Evolutionary conservation across 2,888 invertebrate species (phyloP).

Genomic region (Aplocera efformata): DNA sequence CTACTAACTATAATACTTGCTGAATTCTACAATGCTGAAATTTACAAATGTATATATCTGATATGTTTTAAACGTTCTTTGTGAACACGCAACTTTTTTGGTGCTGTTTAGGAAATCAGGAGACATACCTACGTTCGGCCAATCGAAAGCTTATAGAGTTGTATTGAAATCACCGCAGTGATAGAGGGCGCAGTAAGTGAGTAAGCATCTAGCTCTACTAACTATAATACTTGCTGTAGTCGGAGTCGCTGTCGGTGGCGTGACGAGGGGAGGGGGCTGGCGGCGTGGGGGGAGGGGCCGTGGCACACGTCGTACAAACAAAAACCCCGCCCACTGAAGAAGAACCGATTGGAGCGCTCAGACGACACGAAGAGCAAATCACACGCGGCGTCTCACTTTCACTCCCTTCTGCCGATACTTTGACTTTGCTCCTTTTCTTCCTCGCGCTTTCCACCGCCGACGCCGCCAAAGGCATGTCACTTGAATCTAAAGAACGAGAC

Average conservation of each 20-base stretch:
- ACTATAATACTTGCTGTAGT: slow-evolving; percentile 81
- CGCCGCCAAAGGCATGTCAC: slow-evolving; percentile 84
- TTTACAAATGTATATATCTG: too few species aligned
- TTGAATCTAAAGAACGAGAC: slow-evolving; percentile 92
- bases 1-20: slow-evolving; percentile 75
- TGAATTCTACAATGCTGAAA: too few species aligned
- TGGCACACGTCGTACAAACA: slow-evolving; percentile 43
- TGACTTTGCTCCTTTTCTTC: slow-evolving; percentile 17
- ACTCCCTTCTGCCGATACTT: slow-evolving; percentile 13
- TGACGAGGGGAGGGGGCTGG: slow-evolving; percentile 29
- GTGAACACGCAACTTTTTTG: too few species aligned
- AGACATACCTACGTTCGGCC: too few species aligned
- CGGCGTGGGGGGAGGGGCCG: slow-evolving; percentile 29
- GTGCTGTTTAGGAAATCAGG: too few species aligned
- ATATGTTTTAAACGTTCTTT: too few species aligned
- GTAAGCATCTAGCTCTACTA: slow-evolving; percentile 75
- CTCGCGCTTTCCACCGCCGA: slow-evolving; percentile 52
- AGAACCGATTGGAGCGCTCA: slow-evolving; percentile 41
- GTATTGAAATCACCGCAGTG: slow-evolving; percentile 11
- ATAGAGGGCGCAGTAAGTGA: slow-evolving; percentile 37
- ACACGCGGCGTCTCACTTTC: slow-evolving; percentile 34
- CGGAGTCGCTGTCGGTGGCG: slow-evolving; percentile 65
- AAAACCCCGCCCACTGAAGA: slow-evolving; percentile 34
- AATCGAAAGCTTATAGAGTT: slow-evolving; percentile 14
- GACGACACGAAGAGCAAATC: slow-evolving; percentile 49